Base-by-base conservation (phyloP, 2,113 vertebrate genomes). In the Prunella himalayana region DNA sequence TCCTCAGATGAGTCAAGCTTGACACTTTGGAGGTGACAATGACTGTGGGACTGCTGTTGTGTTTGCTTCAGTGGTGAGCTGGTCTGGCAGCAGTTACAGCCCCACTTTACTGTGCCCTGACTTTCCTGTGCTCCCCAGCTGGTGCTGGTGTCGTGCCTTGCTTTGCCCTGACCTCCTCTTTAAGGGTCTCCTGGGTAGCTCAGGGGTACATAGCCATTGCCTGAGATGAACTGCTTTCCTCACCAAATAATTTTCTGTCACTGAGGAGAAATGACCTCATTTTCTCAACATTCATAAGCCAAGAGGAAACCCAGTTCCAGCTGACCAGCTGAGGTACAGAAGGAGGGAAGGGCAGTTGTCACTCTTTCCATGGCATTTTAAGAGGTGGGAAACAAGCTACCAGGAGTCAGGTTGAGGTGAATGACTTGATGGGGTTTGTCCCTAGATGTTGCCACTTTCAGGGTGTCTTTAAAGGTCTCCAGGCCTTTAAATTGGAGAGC, bases 251-350 rank as follows among this genome's bases (percentile, higher is more conserved):
- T 95, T 95, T 89, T 92, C 82, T 90, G 64, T 91, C 85, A 91
- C 90, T 85, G 83, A 96, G 83, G 96, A 95, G 90, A 95, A 96
- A 82, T 95, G 94, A 95, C 94, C 88, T 96, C 84, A 75, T 95
- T 88, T 96, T 81, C 72, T 94, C 63, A 90, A 81, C 31, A 73
- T 42, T 89, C 33, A 33, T 28, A 82, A 93, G 88, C 96, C 81
- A 95, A 95, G 44, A 96, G 72, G 50, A 95, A 95, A 88, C 37
- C 80, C 82, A 86, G 82, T 92, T 95, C 90, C 92, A 96, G 61
- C 81, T 86, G 80, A 95, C 90, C 91, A 93, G 86, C 91, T 95
- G 92, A 96, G 82, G 44, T 95, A 84, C 92, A 93, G 95, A 92
- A 92, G 71, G 90, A 95, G 72, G 86, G 89, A 49, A 77, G 81